A percentile compares a stretch with the other conserved stretches of the same genome.
Conservation (phyloP, 2,888 invertebrate species). For the Aspidapion aeneum region DNA sequence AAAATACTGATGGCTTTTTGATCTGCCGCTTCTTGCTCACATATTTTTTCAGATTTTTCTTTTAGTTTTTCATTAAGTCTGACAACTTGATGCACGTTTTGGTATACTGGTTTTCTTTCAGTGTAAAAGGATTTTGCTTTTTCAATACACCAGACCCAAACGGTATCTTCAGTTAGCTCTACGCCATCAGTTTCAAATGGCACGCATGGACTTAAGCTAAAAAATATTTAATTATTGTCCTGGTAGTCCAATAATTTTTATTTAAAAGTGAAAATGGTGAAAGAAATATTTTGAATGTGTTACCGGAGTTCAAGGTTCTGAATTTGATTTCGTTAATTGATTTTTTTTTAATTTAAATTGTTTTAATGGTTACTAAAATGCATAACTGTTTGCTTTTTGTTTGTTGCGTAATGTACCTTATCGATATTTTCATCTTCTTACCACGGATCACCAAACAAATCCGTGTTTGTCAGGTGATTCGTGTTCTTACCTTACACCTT, state of each 20-base stretch:
- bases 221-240: conserved; percentile 1
- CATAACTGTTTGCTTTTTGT: too few relatives aligned
- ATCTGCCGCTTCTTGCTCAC: conserved; percentile 15
- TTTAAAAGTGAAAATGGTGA: too few relatives aligned
- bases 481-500: conserved; percentile 28
- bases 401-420: too few relatives aligned
- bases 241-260: background rate
- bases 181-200: conserved; percentile 20
- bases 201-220: conserved; percentile 17
- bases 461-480: too few relatives aligned
- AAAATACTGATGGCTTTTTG: conserved; percentile 60
- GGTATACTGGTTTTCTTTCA: conserved; percentile 42
- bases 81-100: conserved; percentile 51
- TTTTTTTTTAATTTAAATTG: too few relatives aligned
- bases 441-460: too few relatives aligned
- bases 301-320: too few relatives aligned
- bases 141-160: conserved; percentile 25
- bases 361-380: too few relatives aligned
- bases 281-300: too few relatives aligned
- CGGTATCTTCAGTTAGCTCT: conserved; percentile 23
- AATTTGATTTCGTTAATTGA: too few relatives aligned
- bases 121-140: background rate
- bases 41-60: conserved; percentile 43
- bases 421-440: too few relatives aligned
- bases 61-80: conserved; percentile 45